These are phyloP conservation scores for Macropodus opercularis DNA, from an alignment of 2,797 vertebrate genomes.

Conservation along the genomic window DNA sequence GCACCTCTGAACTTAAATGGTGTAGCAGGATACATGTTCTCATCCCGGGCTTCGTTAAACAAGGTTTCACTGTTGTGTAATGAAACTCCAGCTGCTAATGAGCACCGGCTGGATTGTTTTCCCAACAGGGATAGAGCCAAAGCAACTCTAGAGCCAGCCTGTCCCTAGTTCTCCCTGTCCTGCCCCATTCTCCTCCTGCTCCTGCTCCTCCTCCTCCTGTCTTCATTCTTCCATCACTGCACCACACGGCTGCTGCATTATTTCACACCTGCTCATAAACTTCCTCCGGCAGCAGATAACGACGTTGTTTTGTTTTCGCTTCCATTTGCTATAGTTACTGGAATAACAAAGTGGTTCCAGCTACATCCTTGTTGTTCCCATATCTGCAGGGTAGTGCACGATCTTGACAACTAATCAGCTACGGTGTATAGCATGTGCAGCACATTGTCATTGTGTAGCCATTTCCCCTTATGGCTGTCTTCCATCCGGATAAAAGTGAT, in stretches of 20 bases:
- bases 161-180: constrained; percentile 25
- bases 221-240: constrained; percentile 54
- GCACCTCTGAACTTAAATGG: constrained; percentile 58
- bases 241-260: constrained; percentile 43
- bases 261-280: constrained; percentile 78
- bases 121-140: constrained; percentile 61
- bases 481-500: constrained; percentile 11
- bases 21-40: constrained; percentile 73
- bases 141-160: constrained; percentile 57
- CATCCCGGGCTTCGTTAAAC: constrained; percentile 80
- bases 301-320: constrained; percentile 69
- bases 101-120: constrained; percentile 76
- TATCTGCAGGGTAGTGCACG: constrained; percentile 40
- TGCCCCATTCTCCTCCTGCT: constrained; percentile 33
- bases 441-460: constrained; percentile 6
- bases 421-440: constrained; percentile 7
- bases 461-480: constrained; percentile 21
- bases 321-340: constrained; percentile 58
- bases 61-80: constrained; percentile 69
- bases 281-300: constrained; percentile 71
- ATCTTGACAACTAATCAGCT: constrained; percentile 41
- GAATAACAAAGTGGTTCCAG: constrained; percentile 66
- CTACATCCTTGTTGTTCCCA: constrained; percentile 32
- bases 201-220: constrained; percentile 39
- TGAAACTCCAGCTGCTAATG: constrained; percentile 81